Base-by-base conservation (phyloP, 2,113 vertebrate genomes). In the Anhinga rufa region DNA sequence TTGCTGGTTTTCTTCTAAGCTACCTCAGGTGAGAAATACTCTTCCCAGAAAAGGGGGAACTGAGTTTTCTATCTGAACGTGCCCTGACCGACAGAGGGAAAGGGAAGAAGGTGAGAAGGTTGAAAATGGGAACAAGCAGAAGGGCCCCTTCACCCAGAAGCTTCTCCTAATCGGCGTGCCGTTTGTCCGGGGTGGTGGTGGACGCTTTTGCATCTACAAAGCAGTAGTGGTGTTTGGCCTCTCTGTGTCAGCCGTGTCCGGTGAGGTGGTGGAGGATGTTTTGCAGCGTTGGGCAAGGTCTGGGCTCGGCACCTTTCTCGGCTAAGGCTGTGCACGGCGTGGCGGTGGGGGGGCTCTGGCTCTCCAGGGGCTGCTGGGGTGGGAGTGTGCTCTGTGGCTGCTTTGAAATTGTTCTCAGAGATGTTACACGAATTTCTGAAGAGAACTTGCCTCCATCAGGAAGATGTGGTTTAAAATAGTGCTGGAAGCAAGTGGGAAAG, bases 151-250 rank as follows among this genome's bases (percentile, higher is more conserved):
- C 9, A 16, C 31, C 48, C 20, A 28, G 55, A 9, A 54, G 62
- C 55, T 2, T 25, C 31, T 28, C 54, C n/a, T n/a, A 4, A 8
- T 21, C 1, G 8, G 2, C 1, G 9, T 38, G 36, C 36, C 0
- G 0, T 7, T 51, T 8, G 36, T 36, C 34, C 20, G 61, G 58
- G 31, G 8, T 17, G 48, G 20, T 3, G n/a, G 4, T 17, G 28
- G 48, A 34, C 0, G 1, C 10, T n/a, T 46, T 11, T 29, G 36
- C 25, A 17, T 4, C 40, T 10, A 2, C 46, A 40, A 2, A 6
- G 36, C 34, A 8, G 4, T 2, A 6, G 18, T 5, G n/a, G 40
- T 38, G 31, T 5, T 9, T 40, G 64, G 19, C 9, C 48, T 36
- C 36, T 14, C 9, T 9, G 22, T 29, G 21, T 11, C 66, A 29